Percentiles rank a stretch among this genome's conserved stretches.
phyloP scores from a whole-genome alignment of 2,888 invertebrate genomes.

The Tetranychus piercei region DNA sequence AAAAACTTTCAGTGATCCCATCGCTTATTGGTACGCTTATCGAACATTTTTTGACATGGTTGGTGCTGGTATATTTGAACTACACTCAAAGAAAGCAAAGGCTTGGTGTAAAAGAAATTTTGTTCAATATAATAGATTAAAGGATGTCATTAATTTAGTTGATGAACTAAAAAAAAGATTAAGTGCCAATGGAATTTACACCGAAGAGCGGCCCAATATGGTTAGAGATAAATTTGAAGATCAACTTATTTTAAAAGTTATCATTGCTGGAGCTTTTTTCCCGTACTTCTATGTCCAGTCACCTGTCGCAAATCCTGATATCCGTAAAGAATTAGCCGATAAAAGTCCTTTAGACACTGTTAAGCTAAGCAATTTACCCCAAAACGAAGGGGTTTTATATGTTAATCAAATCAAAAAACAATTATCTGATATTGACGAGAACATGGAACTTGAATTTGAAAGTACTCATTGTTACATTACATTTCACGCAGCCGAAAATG shows the following conservation, averaged over 20 bases:
- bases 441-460: constrained; percentile 40
- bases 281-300: constrained; percentile 62
- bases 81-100: constrained; percentile 46
- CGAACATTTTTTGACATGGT: constrained; percentile 37
- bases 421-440: constrained; percentile 17
- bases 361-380: constrained; percentile 35
- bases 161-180: constrained; percentile 16
- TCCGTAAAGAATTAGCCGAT: constrained; percentile 48
- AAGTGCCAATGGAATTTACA: constrained; percentile 29
- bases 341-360: constrained; percentile 59
- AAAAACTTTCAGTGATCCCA: constrained; percentile 61
- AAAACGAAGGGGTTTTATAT: constrained; percentile 32
- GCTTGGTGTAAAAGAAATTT: constrained; percentile 51
- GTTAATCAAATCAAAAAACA: constrained; percentile 24
- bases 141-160: constrained; percentile 41
- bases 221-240: constrained; percentile 34
- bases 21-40: constrained; percentile 61
- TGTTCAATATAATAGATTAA: constrained; percentile 50
- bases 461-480: constrained; percentile 19
- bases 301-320: constrained; percentile 45
- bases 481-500: background rate
- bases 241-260: constrained; percentile 48
- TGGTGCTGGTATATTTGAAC: background rate
- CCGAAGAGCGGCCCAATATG: constrained; percentile 33
- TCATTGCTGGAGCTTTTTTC: constrained; percentile 74